Base-by-base conservation (phyloP, 2,888 invertebrate genomes). In the Horisme vitalbata region DNA sequence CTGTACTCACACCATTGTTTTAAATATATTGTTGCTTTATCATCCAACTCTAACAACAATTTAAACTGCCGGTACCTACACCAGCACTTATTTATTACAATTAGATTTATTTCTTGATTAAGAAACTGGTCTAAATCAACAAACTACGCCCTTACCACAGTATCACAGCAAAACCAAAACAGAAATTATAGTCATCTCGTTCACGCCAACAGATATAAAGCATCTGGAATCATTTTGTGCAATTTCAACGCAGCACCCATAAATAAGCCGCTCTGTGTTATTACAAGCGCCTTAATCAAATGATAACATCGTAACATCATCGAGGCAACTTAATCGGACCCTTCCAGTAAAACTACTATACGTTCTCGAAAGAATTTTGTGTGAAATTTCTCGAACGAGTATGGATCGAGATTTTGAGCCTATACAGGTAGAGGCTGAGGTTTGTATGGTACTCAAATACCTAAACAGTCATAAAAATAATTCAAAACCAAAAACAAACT, bases 251-350 rank as follows among this genome's bases (percentile, higher is more conserved):
- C 60, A 61, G 71, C 68, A 68, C 60, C 71, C 71, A 83, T 85
- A 85, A 85, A 86, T 84, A 80, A 80, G 38, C 75, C 68, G 41
- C 61, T 58, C 74, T 70, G 75, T 84, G 77, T 85, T 83, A 86
- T 86, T 85, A 83, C 83, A 78, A 72, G 78, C 72, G 75, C 79
- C 78, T 83, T 86, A 83, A 87, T 87, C 86, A 85, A 87, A 86
- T 83, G 86, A 86, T 87, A 83, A 76, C 75, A 87, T 87, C 87
- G 83, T 71, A 79, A 81, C 79, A 79, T 73, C 73, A 75, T 71
- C 70, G 71, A 66, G 68, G 75, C 77, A 69, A 75, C 78, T 79
- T 76, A 75, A 79, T 80, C 78, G 76, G 65, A 63, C 59, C 56
- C 56, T 59, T 20, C 45, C 45, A 51, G 37, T 45, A 7, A 27